phyloP scores from a whole-genome alignment of 2,888 invertebrate genomes.

The Acronicta psi region DNA sequence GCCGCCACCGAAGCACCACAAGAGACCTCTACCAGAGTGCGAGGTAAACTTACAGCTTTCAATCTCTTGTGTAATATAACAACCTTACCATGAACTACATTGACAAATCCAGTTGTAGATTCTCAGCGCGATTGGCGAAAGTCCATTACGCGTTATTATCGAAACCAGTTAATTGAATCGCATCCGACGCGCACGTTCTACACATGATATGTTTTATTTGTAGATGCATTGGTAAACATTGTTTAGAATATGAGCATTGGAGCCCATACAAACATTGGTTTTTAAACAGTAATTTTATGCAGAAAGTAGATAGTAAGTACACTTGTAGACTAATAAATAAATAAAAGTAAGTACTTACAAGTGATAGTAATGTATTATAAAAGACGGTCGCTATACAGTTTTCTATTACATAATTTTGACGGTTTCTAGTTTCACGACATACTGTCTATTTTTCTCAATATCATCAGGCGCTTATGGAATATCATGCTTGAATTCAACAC shows the following conservation, averaged over 20 bases:
- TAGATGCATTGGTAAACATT: constrained; percentile 6
- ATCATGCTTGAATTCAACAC: no score
- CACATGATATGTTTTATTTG: constrained; percentile 17
- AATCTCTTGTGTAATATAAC: constrained; percentile 36
- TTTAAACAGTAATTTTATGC: neutral
- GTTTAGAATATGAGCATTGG: neutral
- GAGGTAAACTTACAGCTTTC: constrained; percentile 74
- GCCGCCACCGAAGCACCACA: constrained; percentile 81
- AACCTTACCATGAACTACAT: constrained; percentile 57
- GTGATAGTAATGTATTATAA: neutral
- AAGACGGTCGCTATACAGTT: no score
- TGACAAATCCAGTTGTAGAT: constrained; percentile 49
- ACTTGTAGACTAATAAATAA: constrained; percentile 4
- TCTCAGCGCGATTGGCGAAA: constrained; percentile 43
- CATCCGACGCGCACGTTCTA: constrained; percentile 19
- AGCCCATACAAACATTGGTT: neutral
- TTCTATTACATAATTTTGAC: no score
- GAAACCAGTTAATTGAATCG: constrained; percentile 38
- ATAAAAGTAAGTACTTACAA: no score
- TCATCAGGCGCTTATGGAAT: constrained; percentile 10
- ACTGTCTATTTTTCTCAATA: neutral
- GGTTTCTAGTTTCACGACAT: no score
- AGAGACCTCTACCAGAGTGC: constrained; percentile 83
- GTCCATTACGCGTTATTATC: constrained; percentile 46
- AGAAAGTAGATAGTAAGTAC: neutral